Evolutionary conservation across 2,113 vertebrate species (phyloP), one percentile per base, ranked within the genome.

Genomic region (Podocnemis expansa): DNA sequence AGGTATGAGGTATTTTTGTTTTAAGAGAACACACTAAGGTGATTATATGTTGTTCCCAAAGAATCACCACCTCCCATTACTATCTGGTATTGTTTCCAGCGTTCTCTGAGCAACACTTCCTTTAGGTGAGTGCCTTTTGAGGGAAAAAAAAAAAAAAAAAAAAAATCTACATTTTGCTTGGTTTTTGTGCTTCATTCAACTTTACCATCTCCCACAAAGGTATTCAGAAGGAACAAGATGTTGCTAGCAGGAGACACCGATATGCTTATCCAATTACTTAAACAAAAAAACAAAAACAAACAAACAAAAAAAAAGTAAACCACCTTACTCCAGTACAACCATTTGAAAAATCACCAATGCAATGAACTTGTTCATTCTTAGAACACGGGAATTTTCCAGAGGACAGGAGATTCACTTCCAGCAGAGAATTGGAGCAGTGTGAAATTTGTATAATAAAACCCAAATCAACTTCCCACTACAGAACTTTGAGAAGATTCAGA

Each of bases 401-500:
- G 76, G 84, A 82, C 10, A 89, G 92, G 90, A 92, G 88, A 93
- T 94, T 95, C 96, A 87, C 96, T 94, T 73, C 29, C 79, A 88
- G 82, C 84, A 94, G 88, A 94, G 91, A 91, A 87, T 78, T 93
- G 84, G 76, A 93, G 70, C 82, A 81, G 60, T 60, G 29, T 31
- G 56, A 60, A 60, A 60, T 27, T 60, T 60, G 27, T 29, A 52
- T 31, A 90, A 91, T 24, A 45, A 94, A 93, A 87, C 92, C 60
- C 70, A 92, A 96, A 91, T 79, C 92, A 29, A 88, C 14, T 16
- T 10, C 27, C 94, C 88, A 85, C 43, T 89, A 93, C 88, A 85
- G 87, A 93, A 82, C 84, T 92, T 94, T 84, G 94, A 93, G 89
- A 81, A 93, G 93, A 89, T 92, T 87, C 84, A 92, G 84, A 95